Evolutionary conservation across 2,113 vertebrate genomes (phyloP).

Genomic region (Grallaria varia): DNA sequence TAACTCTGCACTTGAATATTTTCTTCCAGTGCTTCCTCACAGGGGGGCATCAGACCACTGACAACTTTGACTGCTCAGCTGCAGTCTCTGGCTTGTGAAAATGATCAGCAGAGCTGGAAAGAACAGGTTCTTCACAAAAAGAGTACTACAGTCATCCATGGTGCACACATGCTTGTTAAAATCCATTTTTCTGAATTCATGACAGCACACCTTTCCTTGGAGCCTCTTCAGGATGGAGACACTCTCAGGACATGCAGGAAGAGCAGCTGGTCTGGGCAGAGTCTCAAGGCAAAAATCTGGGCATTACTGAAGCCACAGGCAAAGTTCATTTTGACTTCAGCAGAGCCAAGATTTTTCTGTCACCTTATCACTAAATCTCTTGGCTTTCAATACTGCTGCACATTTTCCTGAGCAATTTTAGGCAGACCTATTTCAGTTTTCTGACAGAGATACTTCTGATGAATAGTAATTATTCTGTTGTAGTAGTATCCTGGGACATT

Average conservation of each 20-base stretch:
- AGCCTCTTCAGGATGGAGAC: neutral
- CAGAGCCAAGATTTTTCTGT: slow-evolving; percentile 23
- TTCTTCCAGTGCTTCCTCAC: neutral
- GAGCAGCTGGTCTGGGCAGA: slow-evolving; percentile 35
- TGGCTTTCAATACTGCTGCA: neutral
- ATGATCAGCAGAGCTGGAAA: neutral
- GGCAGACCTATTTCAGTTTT: neutral
- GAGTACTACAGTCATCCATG: neutral
- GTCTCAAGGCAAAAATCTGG: slow-evolving; percentile 33
- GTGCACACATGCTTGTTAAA: neutral
- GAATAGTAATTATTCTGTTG: slow-evolving; percentile 4
- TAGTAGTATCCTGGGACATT: neutral
- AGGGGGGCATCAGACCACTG: neutral
- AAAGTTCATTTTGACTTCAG: slow-evolving; percentile 25
- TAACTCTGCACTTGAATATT: neutral
- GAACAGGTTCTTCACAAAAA: neutral
- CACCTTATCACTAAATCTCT: slow-evolving; percentile 27
- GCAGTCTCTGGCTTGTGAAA: neutral
- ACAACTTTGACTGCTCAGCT: neutral
- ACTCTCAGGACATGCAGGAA: neutral
- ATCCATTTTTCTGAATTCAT: neutral
- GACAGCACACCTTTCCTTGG: neutral
- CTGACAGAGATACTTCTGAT: slow-evolving; percentile 20
- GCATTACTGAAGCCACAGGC: neutral
- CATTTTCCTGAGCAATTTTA: slow-evolving; percentile 31